Base-by-base conservation (phyloP, 2,113 vertebrate genomes). In the Aegotheles bennettii region DNA sequence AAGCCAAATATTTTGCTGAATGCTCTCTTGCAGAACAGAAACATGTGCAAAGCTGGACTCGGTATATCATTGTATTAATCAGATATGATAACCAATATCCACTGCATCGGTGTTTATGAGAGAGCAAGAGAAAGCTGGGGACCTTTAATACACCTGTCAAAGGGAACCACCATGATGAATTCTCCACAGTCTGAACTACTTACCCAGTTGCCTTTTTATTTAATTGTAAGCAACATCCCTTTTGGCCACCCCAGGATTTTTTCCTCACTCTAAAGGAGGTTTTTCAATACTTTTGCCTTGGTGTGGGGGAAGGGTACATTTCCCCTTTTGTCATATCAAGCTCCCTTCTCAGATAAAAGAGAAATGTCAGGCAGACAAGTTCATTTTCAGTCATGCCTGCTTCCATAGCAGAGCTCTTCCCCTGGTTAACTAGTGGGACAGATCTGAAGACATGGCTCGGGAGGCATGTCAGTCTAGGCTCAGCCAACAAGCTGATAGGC, bases 121-220 rank as follows among this genome's bases (percentile, higher is more conserved):
- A 94, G 90, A 90, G 50, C 73, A 79, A 56, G 36, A 81, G 24
- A 87, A 84, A 90, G 29, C 13, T 71, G 48, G 11, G 18, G 19
- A 63, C 17, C 82, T 94, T 94, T 86, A 94, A 67, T 48, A 73
- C 65, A 86, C 45, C 28, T 96, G 89, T 87, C 87, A 93, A 95
- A 97, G 83, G 35, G 70, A 95, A 61, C 16, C 33, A 75, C 76
- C 77, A 63, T 93, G 83, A 94, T 95, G 84, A 95, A 96, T 87
- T 84, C 78, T 69, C 84, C 74, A 85, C 43, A 80, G 87, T 95
- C 97, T 90, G 76, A 97, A 87, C 57, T 42, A 45, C 61, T 97
- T 91, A 93, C 94, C 74, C 88, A 90, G 85, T 84, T 96, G 92
- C 68, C 45, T 97, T 95, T 96, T 94, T 48, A 45, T 77, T 95